Percentiles rank a stretch among this genome's conserved stretches.
Conservation (phyloP, 2,797 vertebrate genomes). For the Phataginus tricuspis region DNA sequence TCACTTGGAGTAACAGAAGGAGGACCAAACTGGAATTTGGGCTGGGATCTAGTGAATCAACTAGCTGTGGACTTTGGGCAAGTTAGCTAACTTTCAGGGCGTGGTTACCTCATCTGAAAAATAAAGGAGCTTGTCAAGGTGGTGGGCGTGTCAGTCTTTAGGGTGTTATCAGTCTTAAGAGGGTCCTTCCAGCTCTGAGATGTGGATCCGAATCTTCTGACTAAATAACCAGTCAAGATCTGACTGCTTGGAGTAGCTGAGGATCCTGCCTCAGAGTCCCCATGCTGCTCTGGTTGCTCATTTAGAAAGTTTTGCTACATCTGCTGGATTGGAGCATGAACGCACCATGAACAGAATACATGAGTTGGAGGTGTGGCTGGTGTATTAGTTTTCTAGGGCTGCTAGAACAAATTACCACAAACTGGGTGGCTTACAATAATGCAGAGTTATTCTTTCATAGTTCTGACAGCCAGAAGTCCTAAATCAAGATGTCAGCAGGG, state of each 20-base stretch:
- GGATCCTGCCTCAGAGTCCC: background rate
- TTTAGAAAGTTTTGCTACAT: background rate
- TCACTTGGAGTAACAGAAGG: background rate
- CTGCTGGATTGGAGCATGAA: background rate
- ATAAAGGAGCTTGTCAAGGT: background rate
- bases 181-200: background rate
- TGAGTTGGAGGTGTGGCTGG: background rate
- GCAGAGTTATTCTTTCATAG: background rate
- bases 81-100: background rate
- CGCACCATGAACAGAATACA: background rate
- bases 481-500: background rate
- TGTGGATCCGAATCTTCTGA: background rate
- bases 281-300: background rate
- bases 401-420: background rate
- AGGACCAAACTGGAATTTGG: background rate
- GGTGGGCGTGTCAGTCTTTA: background rate
- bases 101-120: background rate
- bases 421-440: background rate
- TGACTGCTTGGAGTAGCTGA: background rate
- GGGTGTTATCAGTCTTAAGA: background rate
- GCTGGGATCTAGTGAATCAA: background rate
- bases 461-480: background rate
- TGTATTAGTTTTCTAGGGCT: background rate
- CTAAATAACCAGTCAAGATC: background rate
- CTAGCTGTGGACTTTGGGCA: background rate